Base-by-base conservation (phyloP, 2,888 invertebrate genomes). In the Cantharis nigra region DNA sequence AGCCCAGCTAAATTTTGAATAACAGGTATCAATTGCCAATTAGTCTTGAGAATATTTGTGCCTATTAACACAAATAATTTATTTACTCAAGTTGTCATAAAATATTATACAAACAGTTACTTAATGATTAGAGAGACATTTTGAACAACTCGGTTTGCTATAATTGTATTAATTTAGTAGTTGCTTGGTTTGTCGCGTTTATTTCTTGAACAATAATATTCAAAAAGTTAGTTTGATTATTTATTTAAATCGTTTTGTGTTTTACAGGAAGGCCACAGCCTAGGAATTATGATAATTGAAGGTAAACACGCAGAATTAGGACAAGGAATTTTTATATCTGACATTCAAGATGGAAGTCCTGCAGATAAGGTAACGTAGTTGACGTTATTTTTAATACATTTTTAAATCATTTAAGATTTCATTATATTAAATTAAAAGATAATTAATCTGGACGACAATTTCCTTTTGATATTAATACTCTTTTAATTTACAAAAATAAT, bases 261-360 rank as follows among this genome's bases (percentile, higher is more conserved):
- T 63, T 65, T 89, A 80, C 91, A 95, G 94, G 94, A 94, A 83
- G 91, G 92, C 77, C 93, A 94, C 79, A 96, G 96, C 78, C 90
- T 97, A 81, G 97, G 97, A 80, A 96, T 97, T 86, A 97, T 97
- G 97, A 96, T 97, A 85, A 97, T 97, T 88, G 97, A 97, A 87
- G 97, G 97, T 78, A 94, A 96, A 82, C 97, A 97, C 89, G 94
- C 95, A 70, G 97, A 97, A 88, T 95, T 97, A 62, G 97, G 97
- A 23, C 94, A 94, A 85, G 97, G 97, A 77, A 97, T 97, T 88
- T 97, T 97, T 90, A 94, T 97, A 83, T 97, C 97, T 4, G 97
- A 97, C 88, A 93, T 97, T 79, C 97, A 97, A 85, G 96, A 96
- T 85, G 96, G 95, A 84, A 96, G 97, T 83, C 94, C 94, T 18